Evolutionary conservation across 2,888 invertebrate species (phyloP).

Genomic region (Scaptomyza polygonia): DNA sequence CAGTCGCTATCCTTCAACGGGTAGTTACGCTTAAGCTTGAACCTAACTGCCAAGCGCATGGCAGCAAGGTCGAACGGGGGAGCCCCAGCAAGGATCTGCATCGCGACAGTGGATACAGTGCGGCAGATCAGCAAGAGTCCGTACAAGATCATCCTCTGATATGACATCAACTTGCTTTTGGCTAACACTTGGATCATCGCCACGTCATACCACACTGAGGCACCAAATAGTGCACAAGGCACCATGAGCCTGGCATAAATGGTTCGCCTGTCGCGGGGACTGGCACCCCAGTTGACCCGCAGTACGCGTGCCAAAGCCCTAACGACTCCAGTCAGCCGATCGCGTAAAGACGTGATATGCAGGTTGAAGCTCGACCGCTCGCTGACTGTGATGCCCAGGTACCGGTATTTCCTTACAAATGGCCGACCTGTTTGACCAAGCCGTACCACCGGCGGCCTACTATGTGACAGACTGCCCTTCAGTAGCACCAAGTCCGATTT

Average conservation of each 20-base stretch:
- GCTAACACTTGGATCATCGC: neutral
- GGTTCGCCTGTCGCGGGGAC: neutral
- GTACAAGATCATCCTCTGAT: too few relatives aligned
- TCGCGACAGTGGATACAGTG: too few relatives aligned
- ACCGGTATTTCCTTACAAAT: too few relatives aligned
- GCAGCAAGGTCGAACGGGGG: neutral
- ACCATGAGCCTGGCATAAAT: neutral
- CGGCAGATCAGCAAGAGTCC: too few relatives aligned
- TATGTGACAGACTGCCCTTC: too few relatives aligned
- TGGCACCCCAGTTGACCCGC: neutral
- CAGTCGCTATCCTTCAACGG: neutral
- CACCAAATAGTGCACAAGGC: neutral
- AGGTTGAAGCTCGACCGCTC: too few relatives aligned
- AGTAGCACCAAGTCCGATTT: too few relatives aligned
- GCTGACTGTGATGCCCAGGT: too few relatives aligned
- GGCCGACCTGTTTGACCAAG: too few relatives aligned
- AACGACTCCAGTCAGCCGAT: neutral
- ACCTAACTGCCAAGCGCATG: neutral
- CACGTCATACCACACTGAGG: neutral
- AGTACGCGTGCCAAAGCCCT: neutral
- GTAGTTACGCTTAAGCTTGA: neutral
- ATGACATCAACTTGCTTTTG: too few relatives aligned
- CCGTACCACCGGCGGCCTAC: too few relatives aligned
- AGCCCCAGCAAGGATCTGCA: neutral
- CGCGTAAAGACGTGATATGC: too few relatives aligned